Percentiles rank a stretch among this genome's conserved stretches.
These are phyloP conservation scores for Campoplex nolae DNA, from an alignment of 2,888 invertebrate species.

Conservation along the genomic window DNA sequence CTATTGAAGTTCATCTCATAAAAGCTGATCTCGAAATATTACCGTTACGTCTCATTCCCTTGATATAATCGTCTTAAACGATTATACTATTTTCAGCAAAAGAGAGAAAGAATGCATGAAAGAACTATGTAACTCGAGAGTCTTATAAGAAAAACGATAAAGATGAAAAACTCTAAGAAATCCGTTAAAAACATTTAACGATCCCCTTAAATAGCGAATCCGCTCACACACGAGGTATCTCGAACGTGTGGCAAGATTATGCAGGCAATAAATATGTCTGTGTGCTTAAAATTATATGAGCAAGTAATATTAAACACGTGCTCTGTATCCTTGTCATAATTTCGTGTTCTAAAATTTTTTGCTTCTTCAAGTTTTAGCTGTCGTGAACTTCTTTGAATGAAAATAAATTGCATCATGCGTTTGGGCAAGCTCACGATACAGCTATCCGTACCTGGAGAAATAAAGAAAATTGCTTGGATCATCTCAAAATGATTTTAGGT, in stretches of 20 bases:
- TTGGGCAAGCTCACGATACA: too few relatives aligned
- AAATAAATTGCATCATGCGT: not conserved
- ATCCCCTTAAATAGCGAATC: conserved; percentile 34
- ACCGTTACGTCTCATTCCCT: conserved; percentile 14
- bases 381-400: not conserved
- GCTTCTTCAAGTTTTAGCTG: not conserved
- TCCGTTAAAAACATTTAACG: conserved; percentile 59
- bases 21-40: conserved; percentile 8
- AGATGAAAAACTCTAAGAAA: conserved; percentile 33
- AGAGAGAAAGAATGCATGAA: conserved; percentile 9
- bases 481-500: not conserved
- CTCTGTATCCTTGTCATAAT: conserved; percentile 28
- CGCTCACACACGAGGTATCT: conserved; percentile 48
- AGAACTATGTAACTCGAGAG: conserved; percentile 17
- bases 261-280: conserved; percentile 12
- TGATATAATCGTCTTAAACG: conserved; percentile 28
- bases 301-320: conserved; percentile 53
- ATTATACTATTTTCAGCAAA: conserved; percentile 41
- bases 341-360: not conserved
- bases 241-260: conserved; percentile 8
- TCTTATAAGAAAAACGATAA: not conserved
- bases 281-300: conserved; percentile 27
- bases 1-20: conserved; percentile 2
- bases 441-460: too few relatives aligned
- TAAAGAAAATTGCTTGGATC: not conserved